Base-by-base conservation (phyloP, 2,113 vertebrate genomes). In the human region DNA sequence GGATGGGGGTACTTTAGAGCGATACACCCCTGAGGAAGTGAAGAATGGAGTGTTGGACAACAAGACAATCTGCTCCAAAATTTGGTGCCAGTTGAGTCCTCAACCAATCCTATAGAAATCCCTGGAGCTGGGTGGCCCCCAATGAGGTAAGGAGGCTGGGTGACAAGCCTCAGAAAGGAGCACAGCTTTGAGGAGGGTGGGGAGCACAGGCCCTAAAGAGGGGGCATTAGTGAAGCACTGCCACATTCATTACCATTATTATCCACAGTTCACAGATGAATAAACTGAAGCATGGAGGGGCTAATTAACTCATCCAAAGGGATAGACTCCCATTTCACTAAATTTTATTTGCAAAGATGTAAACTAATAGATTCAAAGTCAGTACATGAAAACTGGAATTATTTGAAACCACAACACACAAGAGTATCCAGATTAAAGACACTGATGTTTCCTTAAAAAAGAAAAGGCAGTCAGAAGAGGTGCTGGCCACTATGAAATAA, bases 301-400 rank as follows among this genome's bases (percentile, higher is more conserved):
- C 35, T 75, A 73, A 87, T 32, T 75, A 38, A 72, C 2, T 25
- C 25, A 43, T 79, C 64, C 40, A 35, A 86, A 92, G 70, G 23
- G 4, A 84, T 1, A 78, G 30, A 52, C 73, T 86, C 27, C 8
- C 32, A 27, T 50, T 59, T 57, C 22, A 48, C 57, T 27, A 57
- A 22, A 43, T 73, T 68, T 84, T 40, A 50, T 23, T 38, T 93
- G 43, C 50, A 89, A 70, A 79, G 17, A 22, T 68, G 1, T 84
- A 78, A 78, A 91, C 57, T 52, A 85, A 64, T 22, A 64, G 16
- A 25, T 40, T 16, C 57, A 97, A 93, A 90, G 45, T 95, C 79
- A 45, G 18, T 59, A 40, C 25, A 75, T 91, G 57, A 73, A 94
- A 85, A 89, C 22, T 64, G 57, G 10, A 86, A 64, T 55, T 22